Base-by-base conservation (phyloP, 2,797 vertebrate species). In the Poeciliopsis paucimaculata region DNA sequence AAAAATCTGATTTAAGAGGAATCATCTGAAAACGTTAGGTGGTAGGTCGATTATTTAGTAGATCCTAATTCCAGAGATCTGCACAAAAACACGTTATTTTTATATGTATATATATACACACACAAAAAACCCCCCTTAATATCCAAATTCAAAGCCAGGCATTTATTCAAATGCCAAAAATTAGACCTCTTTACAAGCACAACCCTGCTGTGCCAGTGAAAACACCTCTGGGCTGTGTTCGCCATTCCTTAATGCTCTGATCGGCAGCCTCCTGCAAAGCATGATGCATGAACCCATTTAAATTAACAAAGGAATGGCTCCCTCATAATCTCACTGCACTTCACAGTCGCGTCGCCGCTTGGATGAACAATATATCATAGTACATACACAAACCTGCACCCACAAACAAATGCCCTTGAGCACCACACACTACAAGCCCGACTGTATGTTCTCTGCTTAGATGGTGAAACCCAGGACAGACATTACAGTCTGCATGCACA, bases 211-310 rank as follows among this genome's bases (percentile, higher is more conserved):
- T 95, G 96, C 96, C 95, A 96, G 96, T 96, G 97, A 97, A 97
- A 98, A 97, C 96, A 97, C 97, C 97, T 98, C 96, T 97, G 96
- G 97, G 97, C 96, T 94, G 95, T 96, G 96, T 96, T 96, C 93
- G 84, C 90, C 90, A 89, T 95, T 92, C 87, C 93, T 94, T 90
- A 93, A 93, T 89, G 89, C 94, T 96, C 95, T 84, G 92, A 92
- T 93, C 90, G 91, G 89, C 90, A 90, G 90, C 77, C 92, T 87
- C 90, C 88, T 80, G 96, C 96, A 97, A 97, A 97, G 96, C 97
- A 96, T 97, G 97, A 98, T 97, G 97, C 97, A 98, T 98, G 97
- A 97, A 97, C 96, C 97, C 97, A 97, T 98, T 98, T 98, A 98
- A 98, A 98, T 98, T 97, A 98, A 99, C 97, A 98, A 97, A 98